Percentiles rank a stretch among this genome's conserved stretches.
phyloP scores from a whole-genome alignment of 2,113 vertebrate genomes.

The Antechinus flavipes region DNA sequence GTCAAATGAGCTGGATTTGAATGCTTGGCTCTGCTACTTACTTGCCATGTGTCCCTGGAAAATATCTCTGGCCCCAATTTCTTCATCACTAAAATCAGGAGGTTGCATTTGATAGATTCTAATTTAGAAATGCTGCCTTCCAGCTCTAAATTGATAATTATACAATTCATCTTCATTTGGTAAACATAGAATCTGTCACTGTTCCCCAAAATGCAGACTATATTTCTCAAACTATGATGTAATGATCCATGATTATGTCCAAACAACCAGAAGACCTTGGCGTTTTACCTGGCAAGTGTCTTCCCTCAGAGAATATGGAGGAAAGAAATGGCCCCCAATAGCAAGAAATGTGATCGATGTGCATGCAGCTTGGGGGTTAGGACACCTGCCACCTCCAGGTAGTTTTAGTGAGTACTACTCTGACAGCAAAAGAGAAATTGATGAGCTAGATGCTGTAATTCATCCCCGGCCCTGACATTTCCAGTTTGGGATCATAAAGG shows the following conservation, averaged over 20 bases:
- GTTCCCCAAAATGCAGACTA: not conserved
- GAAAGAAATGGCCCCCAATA: not conserved
- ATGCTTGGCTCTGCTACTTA: not conserved
- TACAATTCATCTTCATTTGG: not conserved
- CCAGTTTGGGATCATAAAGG: constrained; percentile 70
- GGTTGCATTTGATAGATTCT: not conserved
- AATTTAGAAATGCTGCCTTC: not conserved
- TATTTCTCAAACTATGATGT: not conserved
- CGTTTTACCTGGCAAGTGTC: not conserved
- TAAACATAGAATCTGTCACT: not conserved
- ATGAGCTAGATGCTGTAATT: constrained; percentile 38
- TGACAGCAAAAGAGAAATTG: constrained; percentile 57
- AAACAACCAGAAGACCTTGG: not conserved
- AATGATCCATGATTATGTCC: not conserved
- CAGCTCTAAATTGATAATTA: not conserved
- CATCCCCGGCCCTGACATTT: constrained; percentile 59
- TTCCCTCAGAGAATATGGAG: not conserved
- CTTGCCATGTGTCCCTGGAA: not conserved
- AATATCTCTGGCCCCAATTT: not conserved
- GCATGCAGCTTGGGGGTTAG: not conserved
- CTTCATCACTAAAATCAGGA: not conserved
- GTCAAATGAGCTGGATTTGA: not conserved
- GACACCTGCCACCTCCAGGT: not conserved
- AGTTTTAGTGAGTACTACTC: constrained; percentile 52
- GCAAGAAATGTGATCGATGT: not conserved